Conservation (phyloP, 2,113 vertebrate genomes). For the Brachirus orientalis region DNA sequence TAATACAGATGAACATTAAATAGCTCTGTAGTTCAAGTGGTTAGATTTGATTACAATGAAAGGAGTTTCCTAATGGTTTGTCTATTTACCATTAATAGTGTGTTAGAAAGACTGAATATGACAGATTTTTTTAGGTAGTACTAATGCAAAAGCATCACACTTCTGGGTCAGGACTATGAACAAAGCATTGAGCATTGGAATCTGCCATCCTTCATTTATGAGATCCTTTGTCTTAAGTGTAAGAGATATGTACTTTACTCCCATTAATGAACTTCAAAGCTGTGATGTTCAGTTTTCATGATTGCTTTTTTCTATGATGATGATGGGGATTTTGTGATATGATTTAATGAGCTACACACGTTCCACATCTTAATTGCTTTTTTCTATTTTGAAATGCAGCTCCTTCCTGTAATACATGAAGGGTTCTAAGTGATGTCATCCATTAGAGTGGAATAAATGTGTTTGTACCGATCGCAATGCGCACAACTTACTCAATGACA, state of each 20-base stretch:
- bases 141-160: constrained; percentile 5
- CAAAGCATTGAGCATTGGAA: constrained; percentile 16
- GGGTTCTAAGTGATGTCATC: constrained; percentile 43
- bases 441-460: constrained; percentile 57
- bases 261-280: constrained; percentile 16
- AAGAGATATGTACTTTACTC: constrained; percentile 2
- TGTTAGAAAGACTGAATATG: neutral
- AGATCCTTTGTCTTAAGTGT: constrained; percentile 4
- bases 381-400: neutral
- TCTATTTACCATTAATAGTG: neutral
- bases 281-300: neutral
- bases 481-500: constrained; percentile 56
- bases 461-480: constrained; percentile 36
- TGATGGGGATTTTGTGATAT: neutral
- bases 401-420: neutral
- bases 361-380: neutral
- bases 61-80: neutral
- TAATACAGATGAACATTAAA: neutral
- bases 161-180: constrained; percentile 6
- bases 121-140: neutral
- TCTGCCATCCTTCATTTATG: constrained; percentile 1
- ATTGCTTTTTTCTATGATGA: constrained; percentile 1
- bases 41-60: neutral
- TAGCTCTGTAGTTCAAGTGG: neutral
- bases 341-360: constrained; percentile 4